Base-by-base conservation (phyloP, 1,140 invertebrate species). In the Lordiphosa stackelbergi region DNA sequence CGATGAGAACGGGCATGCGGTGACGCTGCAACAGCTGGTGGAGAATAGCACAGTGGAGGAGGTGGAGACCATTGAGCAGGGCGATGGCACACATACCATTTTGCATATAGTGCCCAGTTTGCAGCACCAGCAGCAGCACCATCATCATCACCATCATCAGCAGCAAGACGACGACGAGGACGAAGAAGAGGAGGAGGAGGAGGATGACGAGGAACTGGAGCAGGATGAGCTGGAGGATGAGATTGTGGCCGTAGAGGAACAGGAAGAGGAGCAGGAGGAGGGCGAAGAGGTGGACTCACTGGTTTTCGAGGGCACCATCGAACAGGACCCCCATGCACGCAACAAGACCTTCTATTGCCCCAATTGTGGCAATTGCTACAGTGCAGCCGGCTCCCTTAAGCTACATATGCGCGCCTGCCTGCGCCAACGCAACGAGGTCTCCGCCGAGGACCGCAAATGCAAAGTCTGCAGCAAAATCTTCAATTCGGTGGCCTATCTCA, bases 361-460 rank as follows among this genome's bases (percentile, higher is more conserved):
- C 4, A 87, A 87, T 37, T 87, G 85, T 22, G 85, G 85, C 36
- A 87, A 87, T 35, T 87, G 85, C 34, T 87, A 87, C 16, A 87
- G 84, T 37, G 85, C 85, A 24, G 85, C 85, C 16, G 85, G 85
- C 1, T 87, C 86, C 2, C 37, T 87, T 1, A 87, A 87, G 56
- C 63, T 87, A 1, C 85, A 87, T 12, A 87, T 87, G 79, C 73
- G 85, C n/a, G 85, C 85, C 24, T 87, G 85, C n/a, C 19, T 87
- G 37, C 79, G 81, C 0, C 75, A 86, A 6, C 69, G 77, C 6
- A 73, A 73, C 41, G 86, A 86, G 28, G 65, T 85, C 2, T 77
- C 83, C 0, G 43, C 66, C 8, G 85, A 87, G 45, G 73, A 86
- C n/a, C 73, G 85, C 34, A 86, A 86, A 19, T 87, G 85, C 49